Conservation (phyloP, 2,888 invertebrate species). For the Pterostichus madidus region DNA sequence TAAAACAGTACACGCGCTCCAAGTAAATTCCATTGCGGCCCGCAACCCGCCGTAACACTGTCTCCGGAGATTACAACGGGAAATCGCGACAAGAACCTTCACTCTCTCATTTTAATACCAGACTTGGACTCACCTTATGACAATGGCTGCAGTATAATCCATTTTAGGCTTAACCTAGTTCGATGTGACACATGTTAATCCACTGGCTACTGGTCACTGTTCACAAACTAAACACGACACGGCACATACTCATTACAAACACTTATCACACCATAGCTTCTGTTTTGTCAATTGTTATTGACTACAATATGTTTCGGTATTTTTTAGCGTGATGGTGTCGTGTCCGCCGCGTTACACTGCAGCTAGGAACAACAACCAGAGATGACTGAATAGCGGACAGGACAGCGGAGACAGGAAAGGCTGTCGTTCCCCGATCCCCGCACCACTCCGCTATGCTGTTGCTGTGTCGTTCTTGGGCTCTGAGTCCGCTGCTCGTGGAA, state of each 20-base stretch:
- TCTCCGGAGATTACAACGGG: constrained; percentile 43
- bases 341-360: not conserved
- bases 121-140: constrained; percentile 42
- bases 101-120: no score
- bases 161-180: constrained; percentile 60
- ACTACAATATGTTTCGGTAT: no score
- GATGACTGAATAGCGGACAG: constrained; percentile 43
- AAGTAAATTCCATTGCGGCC: constrained; percentile 18
- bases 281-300: not conserved
- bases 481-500: constrained; percentile 26
- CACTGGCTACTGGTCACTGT: constrained; percentile 21
- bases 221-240: not conserved
- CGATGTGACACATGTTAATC: constrained; percentile 55
- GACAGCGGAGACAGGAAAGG: constrained; percentile 37
- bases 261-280: constrained; percentile 9
- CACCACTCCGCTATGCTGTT: not conserved
- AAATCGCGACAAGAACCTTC: constrained; percentile 47
- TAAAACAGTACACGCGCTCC: constrained; percentile 9
- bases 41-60: constrained; percentile 12
- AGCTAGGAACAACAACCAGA: not conserved
- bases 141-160: constrained; percentile 52
- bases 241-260: constrained; percentile 35
- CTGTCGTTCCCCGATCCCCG: not conserved
- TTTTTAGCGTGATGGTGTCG: no score
- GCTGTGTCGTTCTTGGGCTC: not conserved